These are phyloP conservation scores for Limnephilus lunatus DNA, from an alignment of 2,888 invertebrate species.

Conservation along the genomic window DNA sequence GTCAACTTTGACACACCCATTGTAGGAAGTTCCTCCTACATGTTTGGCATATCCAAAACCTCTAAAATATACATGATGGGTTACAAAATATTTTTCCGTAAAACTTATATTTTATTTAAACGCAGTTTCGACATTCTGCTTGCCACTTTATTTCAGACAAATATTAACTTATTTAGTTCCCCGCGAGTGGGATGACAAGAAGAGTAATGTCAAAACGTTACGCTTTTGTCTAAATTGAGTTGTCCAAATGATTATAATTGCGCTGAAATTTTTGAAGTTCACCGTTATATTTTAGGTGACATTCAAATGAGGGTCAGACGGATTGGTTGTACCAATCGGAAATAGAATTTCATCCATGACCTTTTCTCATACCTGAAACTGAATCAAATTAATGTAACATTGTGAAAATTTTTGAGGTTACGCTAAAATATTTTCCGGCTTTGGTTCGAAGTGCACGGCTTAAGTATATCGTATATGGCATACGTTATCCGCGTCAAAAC, in stretches of 20 bases:
- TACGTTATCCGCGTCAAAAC: not conserved
- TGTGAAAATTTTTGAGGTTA: not conserved
- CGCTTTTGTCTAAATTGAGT: not conserved
- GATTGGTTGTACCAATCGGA: not conserved
- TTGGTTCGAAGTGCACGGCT: not conserved
- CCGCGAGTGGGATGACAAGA: not conserved
- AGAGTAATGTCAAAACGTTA: not conserved
- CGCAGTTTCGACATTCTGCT: not conserved
- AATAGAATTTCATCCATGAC: not conserved
- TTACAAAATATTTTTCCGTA: not conserved
- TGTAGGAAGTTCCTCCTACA: not conserved
- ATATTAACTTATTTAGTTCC: not conserved
- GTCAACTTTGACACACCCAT: conserved; percentile 33
- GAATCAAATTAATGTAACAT: not conserved
- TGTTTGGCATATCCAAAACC: not conserved
- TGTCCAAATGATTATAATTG: not conserved
- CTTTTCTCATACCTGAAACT: not conserved
- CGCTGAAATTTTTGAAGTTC: too few species aligned
- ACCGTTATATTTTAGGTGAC: not conserved
- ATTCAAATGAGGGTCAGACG: not conserved
- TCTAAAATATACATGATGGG: not conserved
- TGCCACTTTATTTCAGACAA: not conserved
- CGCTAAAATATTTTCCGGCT: not conserved
- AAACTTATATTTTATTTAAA: not conserved
- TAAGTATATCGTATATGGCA: not conserved